phyloP scores from a whole-genome alignment of 2,113 vertebrate species.

The Neogale vison region DNA sequence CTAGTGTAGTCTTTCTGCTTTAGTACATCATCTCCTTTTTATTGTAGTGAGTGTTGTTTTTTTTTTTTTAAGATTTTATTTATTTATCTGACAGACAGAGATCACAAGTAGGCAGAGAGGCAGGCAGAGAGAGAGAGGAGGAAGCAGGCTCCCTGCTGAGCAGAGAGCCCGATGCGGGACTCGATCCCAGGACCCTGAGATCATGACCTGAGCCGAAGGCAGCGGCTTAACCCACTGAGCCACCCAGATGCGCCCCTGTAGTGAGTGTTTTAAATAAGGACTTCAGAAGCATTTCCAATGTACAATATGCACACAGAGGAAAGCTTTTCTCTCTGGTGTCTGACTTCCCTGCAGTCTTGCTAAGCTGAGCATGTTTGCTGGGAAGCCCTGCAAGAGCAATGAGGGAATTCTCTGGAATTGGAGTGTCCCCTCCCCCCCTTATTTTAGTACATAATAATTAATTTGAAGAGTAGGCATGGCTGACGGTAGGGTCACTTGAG shows the following conservation, averaged over 20 bases:
- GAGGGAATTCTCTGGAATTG: not conserved
- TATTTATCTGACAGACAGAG: no score
- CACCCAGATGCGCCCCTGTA: not conserved
- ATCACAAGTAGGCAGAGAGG: no score
- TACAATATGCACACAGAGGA: no score
- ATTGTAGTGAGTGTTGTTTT: not conserved
- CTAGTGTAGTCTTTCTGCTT: no score
- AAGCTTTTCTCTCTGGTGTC: not conserved
- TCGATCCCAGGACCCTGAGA: no score
- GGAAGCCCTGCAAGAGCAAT: fast-evolving
- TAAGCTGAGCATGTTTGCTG: not conserved
- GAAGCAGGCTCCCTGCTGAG: no score
- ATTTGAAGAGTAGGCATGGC: not conserved
- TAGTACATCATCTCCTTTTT: not conserved
- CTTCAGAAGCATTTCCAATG: not conserved
- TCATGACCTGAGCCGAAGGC: no score
- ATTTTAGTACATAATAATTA: not conserved
- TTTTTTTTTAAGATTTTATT: no score
- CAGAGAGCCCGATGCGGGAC: no score
- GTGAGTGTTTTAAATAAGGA: not conserved
- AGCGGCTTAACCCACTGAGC: no score
- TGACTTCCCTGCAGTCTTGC: not conserved
- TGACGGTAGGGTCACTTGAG: not conserved
- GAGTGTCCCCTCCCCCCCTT: not conserved
- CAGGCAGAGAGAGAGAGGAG: no score